These are phyloP conservation scores for Xenopus borealis DNA, from an alignment of 2,113 vertebrate genomes.

Conservation along the genomic window DNA sequence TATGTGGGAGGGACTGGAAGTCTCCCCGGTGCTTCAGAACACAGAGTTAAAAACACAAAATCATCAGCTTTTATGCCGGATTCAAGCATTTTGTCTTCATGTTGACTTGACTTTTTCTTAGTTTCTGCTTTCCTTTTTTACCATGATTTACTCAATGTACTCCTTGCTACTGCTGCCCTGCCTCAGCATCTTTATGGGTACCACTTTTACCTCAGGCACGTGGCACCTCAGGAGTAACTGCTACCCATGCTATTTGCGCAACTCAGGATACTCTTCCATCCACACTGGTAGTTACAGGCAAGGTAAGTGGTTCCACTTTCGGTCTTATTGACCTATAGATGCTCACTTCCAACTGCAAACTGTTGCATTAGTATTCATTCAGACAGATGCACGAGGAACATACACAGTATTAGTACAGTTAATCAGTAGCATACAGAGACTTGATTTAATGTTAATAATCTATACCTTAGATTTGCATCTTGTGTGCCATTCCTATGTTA, in stretches of 20 bases:
- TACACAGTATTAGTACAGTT: too few species aligned
- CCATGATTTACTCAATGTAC: conserved; percentile 47
- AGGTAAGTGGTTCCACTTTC: conserved; percentile 8
- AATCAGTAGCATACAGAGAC: too few species aligned
- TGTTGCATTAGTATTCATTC: neutral
- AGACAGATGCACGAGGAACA: too few species aligned
- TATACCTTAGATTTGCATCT: too few species aligned
- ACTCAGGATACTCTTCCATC: conserved; percentile 52
- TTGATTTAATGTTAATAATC: too few species aligned
- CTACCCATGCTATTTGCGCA: conserved; percentile 72
- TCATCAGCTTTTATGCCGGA: conserved; percentile 2
- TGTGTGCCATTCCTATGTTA: too few species aligned
- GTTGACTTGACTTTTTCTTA: too few species aligned
- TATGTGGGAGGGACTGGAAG: conserved; percentile 24
- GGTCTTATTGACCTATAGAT: neutral
- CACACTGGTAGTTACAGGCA: conserved; percentile 28
- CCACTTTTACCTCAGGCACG: conserved; percentile 54
- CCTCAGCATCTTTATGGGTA: conserved; percentile 49
- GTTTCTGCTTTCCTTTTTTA: conserved; percentile 33
- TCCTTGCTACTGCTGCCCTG: conserved; percentile 22
- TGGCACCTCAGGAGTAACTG: conserved; percentile 73
- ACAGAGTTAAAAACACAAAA: conserved; percentile 17
- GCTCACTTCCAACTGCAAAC: neutral
- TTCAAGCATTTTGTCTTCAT: neutral
- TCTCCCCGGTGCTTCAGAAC: conserved; percentile 6